These are phyloP conservation scores for Macrobrachium nipponense DNA, from an alignment of 1,140 invertebrate species.

Conservation along the genomic window DNA sequence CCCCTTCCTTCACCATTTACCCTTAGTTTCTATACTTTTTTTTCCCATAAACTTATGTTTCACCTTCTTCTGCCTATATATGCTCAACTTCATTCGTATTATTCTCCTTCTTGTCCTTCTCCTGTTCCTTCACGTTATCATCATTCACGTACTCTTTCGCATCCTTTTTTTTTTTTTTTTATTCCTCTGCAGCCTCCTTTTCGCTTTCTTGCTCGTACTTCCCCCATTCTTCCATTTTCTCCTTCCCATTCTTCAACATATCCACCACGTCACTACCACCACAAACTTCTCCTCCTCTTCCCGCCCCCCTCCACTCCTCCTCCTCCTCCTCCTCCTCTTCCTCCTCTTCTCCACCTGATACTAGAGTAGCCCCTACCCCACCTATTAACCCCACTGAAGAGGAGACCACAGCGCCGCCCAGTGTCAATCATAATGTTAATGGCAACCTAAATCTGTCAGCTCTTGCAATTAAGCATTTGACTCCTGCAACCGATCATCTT, in stretches of 20 bases:
- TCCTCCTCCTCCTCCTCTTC: background rate
- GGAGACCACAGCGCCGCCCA: slow-evolving; percentile 3
- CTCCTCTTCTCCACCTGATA: background rate
- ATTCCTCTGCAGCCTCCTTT: too few species aligned
- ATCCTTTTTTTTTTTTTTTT: too few species aligned
- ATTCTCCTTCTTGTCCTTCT: background rate
- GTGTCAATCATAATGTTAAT: slow-evolving; percentile 47
- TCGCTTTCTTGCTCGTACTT: background rate
- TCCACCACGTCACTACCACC: background rate
- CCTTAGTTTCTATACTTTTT: too few species aligned
- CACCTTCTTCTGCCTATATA: background rate
- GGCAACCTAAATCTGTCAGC: slow-evolving; percentile 55
- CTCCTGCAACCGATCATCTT: slow-evolving; percentile 50
- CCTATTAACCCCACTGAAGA: background rate
- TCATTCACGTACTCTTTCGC: background rate
- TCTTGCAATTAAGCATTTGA: slow-evolving; percentile 54
- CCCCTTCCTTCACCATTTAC: too few species aligned
- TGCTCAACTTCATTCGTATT: background rate
- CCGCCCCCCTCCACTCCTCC: background rate
- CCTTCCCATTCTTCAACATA: background rate
- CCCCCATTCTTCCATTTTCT: background rate
- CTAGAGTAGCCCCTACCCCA: too few species aligned
- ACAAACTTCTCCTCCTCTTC: background rate
- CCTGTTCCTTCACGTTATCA: background rate
- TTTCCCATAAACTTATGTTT: too few species aligned